Evolutionary conservation across 2,888 invertebrate genomes (phyloP), one percentile per base, ranked within the genome.

Genomic region (Drosophila setosimentum): DNA sequence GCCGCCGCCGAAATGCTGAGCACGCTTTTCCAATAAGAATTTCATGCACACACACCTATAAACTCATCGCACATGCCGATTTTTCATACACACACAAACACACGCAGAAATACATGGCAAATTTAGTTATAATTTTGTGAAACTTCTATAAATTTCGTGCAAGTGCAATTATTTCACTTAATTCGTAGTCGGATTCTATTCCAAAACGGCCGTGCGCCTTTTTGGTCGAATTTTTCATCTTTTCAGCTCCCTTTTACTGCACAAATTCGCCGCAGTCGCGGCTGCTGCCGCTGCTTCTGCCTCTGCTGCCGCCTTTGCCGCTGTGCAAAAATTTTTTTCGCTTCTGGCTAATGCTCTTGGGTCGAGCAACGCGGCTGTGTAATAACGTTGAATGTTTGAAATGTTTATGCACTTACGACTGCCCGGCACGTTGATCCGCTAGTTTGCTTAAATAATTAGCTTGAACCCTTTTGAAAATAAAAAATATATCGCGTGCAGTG

Each of bases 401-500:
- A 71, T 30, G 18, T 66, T 66, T 58, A 50, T 77, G 40, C 81
- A 87, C 87, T 87, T 89, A 87, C 87, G 80, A 82, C 82, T 90
- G 77, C 79, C 82, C 79, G 82, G 73, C 71, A 82, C 80, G 77
- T 78, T 73, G 68, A 63, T 78, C 67, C 76, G 65, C 55, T 70
- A 60, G 70, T 55, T 77, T 68, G 58, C 60, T 75, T 69, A 66
- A 78, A 45, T 45, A 73, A 66, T 62, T 66, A 69, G 80, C 69
- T 84, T 74, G 62, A 80, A 89, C 71, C 76, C 80, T 77, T 45
- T 89, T 75, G 71, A 80, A 84, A 90, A 88, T 88, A 82, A 77
- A 86, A 91, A 87, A 84, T 90, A 85, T 87, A 88, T 90, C 81
- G 89, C 90, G 82, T 89, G 89, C 87, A 87, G 81, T 82, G 87